These are phyloP conservation scores for Chloroceryle inda DNA, from an alignment of 2,797 vertebrate species.

Conservation along the genomic window DNA sequence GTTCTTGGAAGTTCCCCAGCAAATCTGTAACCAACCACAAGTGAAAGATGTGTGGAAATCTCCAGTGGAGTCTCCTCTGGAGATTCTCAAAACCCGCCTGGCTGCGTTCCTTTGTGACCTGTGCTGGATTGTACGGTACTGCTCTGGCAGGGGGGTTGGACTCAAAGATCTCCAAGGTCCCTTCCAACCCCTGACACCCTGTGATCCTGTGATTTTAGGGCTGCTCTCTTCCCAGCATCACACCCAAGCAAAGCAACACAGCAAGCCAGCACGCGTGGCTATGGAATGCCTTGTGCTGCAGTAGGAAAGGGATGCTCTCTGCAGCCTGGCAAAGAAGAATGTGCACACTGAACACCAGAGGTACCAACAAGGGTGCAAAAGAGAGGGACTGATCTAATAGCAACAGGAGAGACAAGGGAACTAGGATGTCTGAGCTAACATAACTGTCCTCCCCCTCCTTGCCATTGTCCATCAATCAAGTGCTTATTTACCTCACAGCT, in stretches of 20 bases:
- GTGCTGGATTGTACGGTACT: too few species aligned
- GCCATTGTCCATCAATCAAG: neutral
- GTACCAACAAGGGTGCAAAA: conserved; percentile 6
- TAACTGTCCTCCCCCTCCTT: neutral
- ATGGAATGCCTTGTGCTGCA: neutral
- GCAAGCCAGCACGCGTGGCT: neutral
- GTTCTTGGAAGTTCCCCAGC: neutral
- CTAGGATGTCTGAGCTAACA: neutral
- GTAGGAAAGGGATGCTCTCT: conserved; percentile 32
- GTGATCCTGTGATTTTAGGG: neutral
- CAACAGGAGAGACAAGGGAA: neutral
- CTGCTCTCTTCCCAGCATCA: neutral
- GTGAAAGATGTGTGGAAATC: neutral
- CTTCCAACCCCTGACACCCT: too few species aligned
- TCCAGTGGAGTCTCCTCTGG: too few species aligned
- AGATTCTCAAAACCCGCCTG: too few species aligned
- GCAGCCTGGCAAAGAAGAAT: neutral
- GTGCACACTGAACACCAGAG: conserved; percentile 34
- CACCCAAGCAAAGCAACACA: conserved; percentile 21
- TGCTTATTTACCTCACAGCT: neutral
- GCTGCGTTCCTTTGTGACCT: too few species aligned
- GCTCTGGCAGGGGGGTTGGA: too few species aligned
- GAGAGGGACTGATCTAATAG: neutral
- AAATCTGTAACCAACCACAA: neutral
- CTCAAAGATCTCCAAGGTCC: too few species aligned